Conservation (phyloP, 2,888 invertebrate genomes). For the Holacanthella duospinosa region DNA sequence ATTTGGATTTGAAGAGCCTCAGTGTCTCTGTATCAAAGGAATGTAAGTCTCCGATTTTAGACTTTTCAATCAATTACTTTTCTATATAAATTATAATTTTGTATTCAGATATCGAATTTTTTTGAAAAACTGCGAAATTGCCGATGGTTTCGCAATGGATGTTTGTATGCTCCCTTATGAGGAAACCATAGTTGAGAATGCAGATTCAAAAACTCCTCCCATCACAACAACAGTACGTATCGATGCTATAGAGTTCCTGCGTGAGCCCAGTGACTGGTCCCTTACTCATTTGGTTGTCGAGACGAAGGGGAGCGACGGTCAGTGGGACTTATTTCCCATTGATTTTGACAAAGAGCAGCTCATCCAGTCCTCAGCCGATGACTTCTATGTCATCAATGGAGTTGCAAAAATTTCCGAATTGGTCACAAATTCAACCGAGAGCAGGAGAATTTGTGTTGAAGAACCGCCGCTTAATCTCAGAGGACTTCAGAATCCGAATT, state of each 20-base stretch:
- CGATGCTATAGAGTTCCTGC: conserved; percentile 22
- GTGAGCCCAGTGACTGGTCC: conserved; percentile 22
- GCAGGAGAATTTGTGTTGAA: too few species aligned
- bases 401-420: neutral
- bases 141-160: conserved; percentile 29
- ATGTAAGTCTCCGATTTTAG: too few species aligned
- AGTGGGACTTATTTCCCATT: neutral
- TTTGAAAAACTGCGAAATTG: conserved; percentile 27
- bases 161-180: conserved; percentile 28
- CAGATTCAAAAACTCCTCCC: neutral
- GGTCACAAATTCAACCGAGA: too few species aligned
- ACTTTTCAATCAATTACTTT: too few species aligned
- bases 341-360: neutral
- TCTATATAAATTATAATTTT: too few species aligned
- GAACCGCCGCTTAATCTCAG: too few species aligned
- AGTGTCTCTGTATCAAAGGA: too few species aligned
- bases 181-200: conserved; percentile 6
- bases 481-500: too few species aligned
- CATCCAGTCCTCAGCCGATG: neutral
- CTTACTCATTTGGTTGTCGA: conserved; percentile 21
- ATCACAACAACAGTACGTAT: neutral
- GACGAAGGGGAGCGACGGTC: neutral
- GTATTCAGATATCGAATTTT: conserved; percentile 28
- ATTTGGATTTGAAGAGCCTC: too few species aligned
- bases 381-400: neutral